A percentile compares a stretch with the other conserved stretches of the same genome.
Evolutionary conservation across 2,113 vertebrate species (phyloP).

Genomic region (Pluvialis apricaria): DNA sequence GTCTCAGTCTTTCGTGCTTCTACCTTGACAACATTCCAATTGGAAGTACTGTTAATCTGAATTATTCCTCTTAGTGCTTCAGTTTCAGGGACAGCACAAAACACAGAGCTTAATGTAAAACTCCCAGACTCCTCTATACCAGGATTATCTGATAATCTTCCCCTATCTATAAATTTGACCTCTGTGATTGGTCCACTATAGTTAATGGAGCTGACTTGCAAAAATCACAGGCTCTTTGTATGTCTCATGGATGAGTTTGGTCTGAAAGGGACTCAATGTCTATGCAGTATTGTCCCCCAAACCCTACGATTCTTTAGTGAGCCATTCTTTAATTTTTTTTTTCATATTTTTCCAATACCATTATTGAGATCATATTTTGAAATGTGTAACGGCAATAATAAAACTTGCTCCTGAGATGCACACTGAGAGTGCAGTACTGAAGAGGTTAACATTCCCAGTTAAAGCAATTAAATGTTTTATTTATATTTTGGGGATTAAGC

Average conservation of each 20-base stretch:
- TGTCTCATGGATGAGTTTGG: neutral
- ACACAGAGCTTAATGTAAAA: neutral
- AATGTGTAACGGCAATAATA: neutral
- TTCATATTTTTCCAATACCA: neutral
- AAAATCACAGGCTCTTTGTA: neutral
- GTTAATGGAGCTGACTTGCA: neutral
- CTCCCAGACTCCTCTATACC: neutral
- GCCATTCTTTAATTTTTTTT: neutral
- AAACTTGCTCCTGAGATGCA: neutral
- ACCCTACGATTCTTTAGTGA: neutral
- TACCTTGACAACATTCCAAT: neutral
- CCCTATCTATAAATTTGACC: neutral
- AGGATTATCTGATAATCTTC: neutral
- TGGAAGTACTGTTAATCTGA: neutral
- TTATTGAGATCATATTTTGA: neutral
- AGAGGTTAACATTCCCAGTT: slow-evolving; percentile 38
- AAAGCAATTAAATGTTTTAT: slow-evolving; percentile 60
- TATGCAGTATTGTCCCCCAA: neutral
- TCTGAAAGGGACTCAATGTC: neutral
- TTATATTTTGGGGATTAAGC: slow-evolving; percentile 55
- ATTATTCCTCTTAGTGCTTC: neutral
- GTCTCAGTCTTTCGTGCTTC: neutral
- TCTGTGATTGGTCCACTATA: accelerated
- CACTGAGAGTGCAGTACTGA: neutral
- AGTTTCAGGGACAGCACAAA: neutral